Base-by-base conservation (phyloP, 2,888 invertebrate species). In the Nemotelus nigrinus region DNA sequence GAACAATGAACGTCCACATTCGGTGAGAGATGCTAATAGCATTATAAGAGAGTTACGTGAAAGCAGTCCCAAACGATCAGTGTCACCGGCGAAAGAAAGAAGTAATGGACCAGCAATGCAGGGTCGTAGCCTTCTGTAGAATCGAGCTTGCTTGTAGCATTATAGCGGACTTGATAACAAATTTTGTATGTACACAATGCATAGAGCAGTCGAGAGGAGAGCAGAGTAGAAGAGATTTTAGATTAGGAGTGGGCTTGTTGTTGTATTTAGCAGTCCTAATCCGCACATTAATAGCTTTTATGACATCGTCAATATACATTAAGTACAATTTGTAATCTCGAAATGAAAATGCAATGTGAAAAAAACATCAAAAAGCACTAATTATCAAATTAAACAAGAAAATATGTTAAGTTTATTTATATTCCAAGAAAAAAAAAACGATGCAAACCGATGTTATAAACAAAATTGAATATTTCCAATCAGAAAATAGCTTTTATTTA, bases 41-140 rank as follows among this genome's bases (percentile, higher is more conserved):
- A 77, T 45, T 41, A 45, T 78, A 8, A 65, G 50, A 10, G 68
- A 55, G 63, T 48, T 67, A 43, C 53, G 63, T 45, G 64, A 79
- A 43, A 77, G 58, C 5, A 76, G 47, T 8, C 55, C 63, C 4
- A 78, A 78, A 50, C 57, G 68, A 50, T 63, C 75, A 25, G 75
- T 67, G n/a, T 68, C 79, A 55, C 75, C 79, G 47, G 77, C 70
- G 10, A 79, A 79, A 25, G 79, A 64, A 25, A 41, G 67, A 77
- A 68, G 63, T 48, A 63, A 74, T 43, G 68, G 77, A 64, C 41
- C 39, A 70, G 45, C 10, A 25, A 43, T 50, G 67, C 74, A 75
- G 60, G 74, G 75, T 25, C 78, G 78, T 43, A 78, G 78, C 70
- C 60, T 78, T n/a, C 50, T 78, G 70, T 78, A 70, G 45, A 64